Conservation (phyloP, 2,888 invertebrate genomes). For the Morpho deidamia region DNA sequence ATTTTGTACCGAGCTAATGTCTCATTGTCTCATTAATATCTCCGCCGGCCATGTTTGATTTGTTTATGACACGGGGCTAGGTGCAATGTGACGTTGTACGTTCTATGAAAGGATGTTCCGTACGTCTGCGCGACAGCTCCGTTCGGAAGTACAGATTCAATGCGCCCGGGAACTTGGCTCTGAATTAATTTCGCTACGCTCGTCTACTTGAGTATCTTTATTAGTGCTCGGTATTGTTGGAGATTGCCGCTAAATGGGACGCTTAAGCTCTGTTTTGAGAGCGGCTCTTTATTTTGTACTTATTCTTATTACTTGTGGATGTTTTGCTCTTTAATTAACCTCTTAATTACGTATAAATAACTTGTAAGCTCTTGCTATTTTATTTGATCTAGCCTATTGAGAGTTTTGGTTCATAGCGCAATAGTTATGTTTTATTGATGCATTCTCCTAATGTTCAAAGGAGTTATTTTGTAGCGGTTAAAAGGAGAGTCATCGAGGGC, state of each 20-base stretch:
- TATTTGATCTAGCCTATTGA: no score
- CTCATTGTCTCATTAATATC: conserved; percentile 79
- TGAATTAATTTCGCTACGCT: conserved; percentile 38
- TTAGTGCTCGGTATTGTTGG: conserved; percentile 15
- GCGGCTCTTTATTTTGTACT: neutral
- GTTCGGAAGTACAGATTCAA: conserved; percentile 36
- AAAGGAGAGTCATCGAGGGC: no score
- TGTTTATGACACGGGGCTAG: conserved; percentile 72
- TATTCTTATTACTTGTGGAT: neutral
- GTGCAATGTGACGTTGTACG: conserved; percentile 46
- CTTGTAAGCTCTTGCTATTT: no score
- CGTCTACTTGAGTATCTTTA: conserved; percentile 22
- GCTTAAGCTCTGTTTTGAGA: neutral
- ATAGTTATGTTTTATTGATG: no score
- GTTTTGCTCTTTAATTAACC: neutral
- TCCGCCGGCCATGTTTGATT: conserved; percentile 76
- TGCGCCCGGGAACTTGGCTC: conserved; percentile 23
- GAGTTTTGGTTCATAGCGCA: no score
- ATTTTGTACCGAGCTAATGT: conserved; percentile 78
- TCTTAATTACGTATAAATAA: no score
- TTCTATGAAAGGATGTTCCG: conserved; percentile 28
- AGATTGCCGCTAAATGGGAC: conserved; percentile 1
- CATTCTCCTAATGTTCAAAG: no score
- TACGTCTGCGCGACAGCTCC: conserved; percentile 37
- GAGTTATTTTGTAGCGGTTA: no score